phyloP scores from a whole-genome alignment of 2,113 vertebrate genomes.

The Hystrix cristata region DNA sequence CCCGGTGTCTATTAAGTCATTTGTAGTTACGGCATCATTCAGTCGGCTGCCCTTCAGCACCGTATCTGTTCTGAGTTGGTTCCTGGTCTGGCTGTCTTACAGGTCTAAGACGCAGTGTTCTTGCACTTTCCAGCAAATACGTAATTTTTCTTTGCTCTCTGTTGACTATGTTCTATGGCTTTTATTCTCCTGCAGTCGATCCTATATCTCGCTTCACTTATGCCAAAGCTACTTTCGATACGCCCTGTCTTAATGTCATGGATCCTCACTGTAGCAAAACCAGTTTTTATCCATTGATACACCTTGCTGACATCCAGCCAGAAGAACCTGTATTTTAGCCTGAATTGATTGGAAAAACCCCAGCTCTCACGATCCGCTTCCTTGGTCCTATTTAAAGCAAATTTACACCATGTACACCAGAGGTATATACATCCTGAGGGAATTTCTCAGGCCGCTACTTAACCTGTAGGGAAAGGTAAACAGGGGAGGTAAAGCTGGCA shows the following conservation, averaged over 20 bases:
- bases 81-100: neutral
- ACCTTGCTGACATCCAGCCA: neutral
- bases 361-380: neutral
- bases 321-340: slow-evolving; percentile 25
- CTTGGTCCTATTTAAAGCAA: neutral
- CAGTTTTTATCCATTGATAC: neutral
- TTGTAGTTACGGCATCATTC: neutral
- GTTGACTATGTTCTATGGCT: neutral
- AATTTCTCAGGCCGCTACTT: slow-evolving; percentile 30
- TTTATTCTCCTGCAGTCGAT: neutral
- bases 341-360: neutral
- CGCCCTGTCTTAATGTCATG: neutral
- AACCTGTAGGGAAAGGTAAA: neutral
- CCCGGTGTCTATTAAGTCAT: neutral
- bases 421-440: neutral
- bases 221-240: neutral
- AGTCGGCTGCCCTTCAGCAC: neutral
- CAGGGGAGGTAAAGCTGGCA: neutral
- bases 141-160: neutral
- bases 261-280: neutral
- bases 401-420: neutral
- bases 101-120: neutral
- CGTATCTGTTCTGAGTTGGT: neutral
- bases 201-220: neutral
- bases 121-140: neutral